Conservation (phyloP, 2,888 invertebrate species). For the Thera britannica region DNA sequence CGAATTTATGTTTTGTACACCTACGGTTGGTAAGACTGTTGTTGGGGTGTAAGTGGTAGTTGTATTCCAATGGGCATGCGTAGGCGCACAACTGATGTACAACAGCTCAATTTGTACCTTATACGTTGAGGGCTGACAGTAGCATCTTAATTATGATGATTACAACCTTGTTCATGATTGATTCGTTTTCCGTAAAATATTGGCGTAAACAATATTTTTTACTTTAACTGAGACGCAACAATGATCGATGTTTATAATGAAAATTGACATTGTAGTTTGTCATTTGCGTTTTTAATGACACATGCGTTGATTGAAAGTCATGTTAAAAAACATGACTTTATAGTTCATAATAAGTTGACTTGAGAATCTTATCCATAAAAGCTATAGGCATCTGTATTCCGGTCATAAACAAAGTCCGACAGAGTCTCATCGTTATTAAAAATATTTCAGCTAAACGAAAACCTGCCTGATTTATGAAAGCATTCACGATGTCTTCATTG, state of each 20-base stretch:
- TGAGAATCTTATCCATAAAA: conserved; percentile 1
- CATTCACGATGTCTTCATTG: conserved; percentile 79
- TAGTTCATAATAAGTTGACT: not conserved
- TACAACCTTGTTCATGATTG: conserved; percentile 32
- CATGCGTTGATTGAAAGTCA: not conserved
- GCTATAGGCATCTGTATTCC: conserved; percentile 2
- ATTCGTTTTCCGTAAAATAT: conserved; percentile 46
- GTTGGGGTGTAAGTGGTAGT: conserved; percentile 50
- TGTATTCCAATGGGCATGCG: conserved; percentile 44
- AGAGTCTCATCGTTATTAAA: conserved; percentile 1
- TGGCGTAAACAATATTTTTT: conserved; percentile 18
- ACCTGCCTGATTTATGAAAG: conserved; percentile 67
- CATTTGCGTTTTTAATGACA: not conserved
- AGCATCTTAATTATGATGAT: conserved; percentile 30
- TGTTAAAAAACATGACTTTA: not conserved
- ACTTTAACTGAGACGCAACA: conserved; percentile 6
- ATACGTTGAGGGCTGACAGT: conserved; percentile 53
- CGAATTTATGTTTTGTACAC: conserved; percentile 34
- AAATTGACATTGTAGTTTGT: not conserved
- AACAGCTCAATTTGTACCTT: conserved; percentile 67
- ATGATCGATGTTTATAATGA: conserved; percentile 19
- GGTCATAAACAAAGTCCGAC: not conserved
- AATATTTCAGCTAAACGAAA: conserved; percentile 23
- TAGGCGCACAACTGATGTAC: conserved; percentile 60
- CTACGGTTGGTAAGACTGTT: conserved; percentile 26